A percentile compares a stretch with the other conserved stretches of the same genome.
phyloP scores from a whole-genome alignment of 2,797 vertebrate genomes.

The Sibirionetta formosa region DNA sequence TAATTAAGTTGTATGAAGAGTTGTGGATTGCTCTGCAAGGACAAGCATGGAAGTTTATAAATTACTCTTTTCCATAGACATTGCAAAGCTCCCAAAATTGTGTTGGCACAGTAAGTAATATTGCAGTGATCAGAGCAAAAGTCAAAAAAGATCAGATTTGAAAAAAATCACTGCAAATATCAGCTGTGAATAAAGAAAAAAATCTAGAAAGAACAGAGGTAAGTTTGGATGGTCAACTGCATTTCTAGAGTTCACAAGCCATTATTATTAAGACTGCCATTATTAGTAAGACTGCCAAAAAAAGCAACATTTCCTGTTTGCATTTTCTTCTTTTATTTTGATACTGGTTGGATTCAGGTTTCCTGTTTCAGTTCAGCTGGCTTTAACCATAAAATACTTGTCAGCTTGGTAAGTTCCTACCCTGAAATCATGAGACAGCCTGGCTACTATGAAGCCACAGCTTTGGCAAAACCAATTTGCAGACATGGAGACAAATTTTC shows the following conservation, averaged over 20 bases:
- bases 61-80: neutral
- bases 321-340: slow-evolving; percentile 28
- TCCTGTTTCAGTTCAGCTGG: slow-evolving; percentile 13
- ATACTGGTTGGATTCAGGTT: slow-evolving; percentile 7
- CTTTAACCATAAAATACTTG: slow-evolving; percentile 5
- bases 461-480: neutral
- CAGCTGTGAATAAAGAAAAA: neutral
- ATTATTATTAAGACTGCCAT: neutral
- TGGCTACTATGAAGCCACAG: neutral
- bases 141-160: neutral
- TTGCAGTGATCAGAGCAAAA: neutral
- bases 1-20: neutral
- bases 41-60: neutral
- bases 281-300: slow-evolving; percentile 5
- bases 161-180: neutral
- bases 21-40: neutral
- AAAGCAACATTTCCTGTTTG: slow-evolving; percentile 1
- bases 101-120: neutral
- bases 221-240: neutral
- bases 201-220: neutral
- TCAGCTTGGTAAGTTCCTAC: neutral
- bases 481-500: neutral
- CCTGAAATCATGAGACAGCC: slow-evolving; percentile 14
- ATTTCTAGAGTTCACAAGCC: neutral
- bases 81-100: neutral